A percentile compares a stretch with the other conserved stretches of the same genome.
phyloP scores from a whole-genome alignment of 2,797 vertebrate genomes.

The Semotilus atromaculatus region DNA sequence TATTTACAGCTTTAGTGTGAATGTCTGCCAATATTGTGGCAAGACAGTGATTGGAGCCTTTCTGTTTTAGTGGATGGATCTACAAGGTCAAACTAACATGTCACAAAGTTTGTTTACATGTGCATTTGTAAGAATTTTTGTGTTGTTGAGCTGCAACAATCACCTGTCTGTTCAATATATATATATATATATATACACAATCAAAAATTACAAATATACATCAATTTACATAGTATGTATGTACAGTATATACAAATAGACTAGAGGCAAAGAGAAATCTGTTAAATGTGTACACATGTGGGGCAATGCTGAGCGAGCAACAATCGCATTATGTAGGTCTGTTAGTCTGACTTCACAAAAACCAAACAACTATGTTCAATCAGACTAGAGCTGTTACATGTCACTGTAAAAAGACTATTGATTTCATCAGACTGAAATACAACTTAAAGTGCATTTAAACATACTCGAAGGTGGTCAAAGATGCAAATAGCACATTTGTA shows the following conservation, averaged over 20 bases:
- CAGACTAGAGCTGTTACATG: not conserved
- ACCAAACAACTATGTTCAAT: not conserved
- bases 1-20: slow-evolving; percentile 23
- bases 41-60: not conserved
- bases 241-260: not conserved
- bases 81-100: not conserved
- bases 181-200: not conserved
- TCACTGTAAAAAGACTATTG: not conserved
- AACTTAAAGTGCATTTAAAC: not conserved
- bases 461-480: not conserved
- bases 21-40: not conserved
- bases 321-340: not conserved
- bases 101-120: not conserved
- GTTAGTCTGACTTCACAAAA: not conserved
- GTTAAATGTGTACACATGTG: not conserved
- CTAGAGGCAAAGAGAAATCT: not conserved
- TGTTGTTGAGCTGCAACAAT: not conserved
- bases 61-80: not conserved
- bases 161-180: not conserved
- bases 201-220: not conserved
- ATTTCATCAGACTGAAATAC: not conserved
- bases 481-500: not conserved
- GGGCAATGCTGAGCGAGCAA: not conserved
- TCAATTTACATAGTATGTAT: not conserved
- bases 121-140: not conserved